phyloP scores from a whole-genome alignment of 2,888 invertebrate genomes.

The Pomacea canaliculata region DNA sequence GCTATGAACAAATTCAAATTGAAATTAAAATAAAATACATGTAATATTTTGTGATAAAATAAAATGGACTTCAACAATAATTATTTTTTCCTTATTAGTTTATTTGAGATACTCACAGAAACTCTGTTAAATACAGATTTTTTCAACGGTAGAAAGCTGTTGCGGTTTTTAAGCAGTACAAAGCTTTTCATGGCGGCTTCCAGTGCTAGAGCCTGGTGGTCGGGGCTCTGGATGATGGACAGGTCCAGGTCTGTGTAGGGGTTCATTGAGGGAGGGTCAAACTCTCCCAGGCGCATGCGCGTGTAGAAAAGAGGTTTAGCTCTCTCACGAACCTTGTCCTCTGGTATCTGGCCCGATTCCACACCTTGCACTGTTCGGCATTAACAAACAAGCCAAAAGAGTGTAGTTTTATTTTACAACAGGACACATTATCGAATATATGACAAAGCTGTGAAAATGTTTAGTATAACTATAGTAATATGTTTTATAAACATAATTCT shows the following conservation, averaged over 20 bases:
- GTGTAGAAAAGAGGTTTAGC: slow-evolving; percentile 58
- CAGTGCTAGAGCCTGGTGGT: slow-evolving; percentile 19
- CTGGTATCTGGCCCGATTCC: slow-evolving; percentile 2
- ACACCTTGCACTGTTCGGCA: not conserved
- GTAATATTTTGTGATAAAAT: too few relatives aligned
- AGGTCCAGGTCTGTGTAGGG: slow-evolving; percentile 43
- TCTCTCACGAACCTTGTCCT: slow-evolving; percentile 31
- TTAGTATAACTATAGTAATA: too few relatives aligned
- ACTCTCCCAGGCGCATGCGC: slow-evolving; percentile 61
- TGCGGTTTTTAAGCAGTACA: slow-evolving; percentile 22
- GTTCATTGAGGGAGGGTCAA: slow-evolving; percentile 59
- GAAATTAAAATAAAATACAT: too few relatives aligned
- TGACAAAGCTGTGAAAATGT: too few relatives aligned
- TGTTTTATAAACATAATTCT: too few relatives aligned
- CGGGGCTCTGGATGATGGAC: slow-evolving; percentile 27
- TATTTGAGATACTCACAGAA: slow-evolving; percentile 34
- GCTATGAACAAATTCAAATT: too few relatives aligned
- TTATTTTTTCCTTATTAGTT: not conserved
- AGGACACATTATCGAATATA: too few relatives aligned
- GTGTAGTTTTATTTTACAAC: too few relatives aligned
- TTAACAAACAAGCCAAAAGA: too few relatives aligned
- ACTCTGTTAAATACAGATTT: not conserved
- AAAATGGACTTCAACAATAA: too few relatives aligned
- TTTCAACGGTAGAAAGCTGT: slow-evolving; percentile 16
- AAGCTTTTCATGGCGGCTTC: slow-evolving; percentile 19